These are phyloP conservation scores for Circaetus gallicus DNA, from an alignment of 2,113 vertebrate genomes.

Conservation along the genomic window DNA sequence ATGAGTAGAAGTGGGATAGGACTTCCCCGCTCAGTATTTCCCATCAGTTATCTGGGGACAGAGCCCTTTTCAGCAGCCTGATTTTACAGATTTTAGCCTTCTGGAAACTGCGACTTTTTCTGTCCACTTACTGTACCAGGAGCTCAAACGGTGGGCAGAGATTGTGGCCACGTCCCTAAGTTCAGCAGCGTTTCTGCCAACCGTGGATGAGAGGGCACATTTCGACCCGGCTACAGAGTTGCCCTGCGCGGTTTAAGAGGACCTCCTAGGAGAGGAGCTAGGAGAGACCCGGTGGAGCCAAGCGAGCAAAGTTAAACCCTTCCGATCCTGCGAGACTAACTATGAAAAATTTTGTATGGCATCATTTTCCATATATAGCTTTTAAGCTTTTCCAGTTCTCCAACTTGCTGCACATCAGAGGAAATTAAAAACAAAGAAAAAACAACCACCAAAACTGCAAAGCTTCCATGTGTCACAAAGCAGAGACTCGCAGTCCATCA, in stretches of 20 bases:
- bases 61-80: background rate
- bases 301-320: background rate
- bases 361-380: background rate
- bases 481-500: background rate
- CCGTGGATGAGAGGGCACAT: background rate
- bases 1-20: background rate
- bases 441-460: background rate
- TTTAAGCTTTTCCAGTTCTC: background rate
- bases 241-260: rapidly evolving
- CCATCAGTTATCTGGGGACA: background rate
- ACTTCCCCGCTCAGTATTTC: background rate
- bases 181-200: background rate
- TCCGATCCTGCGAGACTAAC: background rate
- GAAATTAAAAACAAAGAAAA: background rate
- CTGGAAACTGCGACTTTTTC: background rate
- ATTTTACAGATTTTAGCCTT: background rate
- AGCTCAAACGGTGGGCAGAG: background rate
- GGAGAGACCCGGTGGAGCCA: background rate
- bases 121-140: too few species aligned
- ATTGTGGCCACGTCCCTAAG: background rate
- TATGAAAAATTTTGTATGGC: background rate
- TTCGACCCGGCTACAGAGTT: background rate
- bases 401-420: background rate
- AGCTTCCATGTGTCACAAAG: background rate
- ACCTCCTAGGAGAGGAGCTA: background rate